phyloP scores from a whole-genome alignment of 1,140 invertebrate genomes.

The Potamilus streckersoni region DNA sequence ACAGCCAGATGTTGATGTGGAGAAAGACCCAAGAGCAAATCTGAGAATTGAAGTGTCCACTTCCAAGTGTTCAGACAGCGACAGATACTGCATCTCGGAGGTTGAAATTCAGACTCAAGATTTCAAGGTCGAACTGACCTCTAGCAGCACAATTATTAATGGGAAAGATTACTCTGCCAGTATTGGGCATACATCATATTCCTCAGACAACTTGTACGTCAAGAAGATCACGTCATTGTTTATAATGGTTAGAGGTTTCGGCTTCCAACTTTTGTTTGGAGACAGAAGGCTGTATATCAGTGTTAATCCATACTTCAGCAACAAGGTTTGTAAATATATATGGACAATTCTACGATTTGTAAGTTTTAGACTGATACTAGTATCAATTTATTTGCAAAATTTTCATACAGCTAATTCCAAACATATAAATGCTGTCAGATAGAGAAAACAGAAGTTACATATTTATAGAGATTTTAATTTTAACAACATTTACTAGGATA shows the following conservation, averaged over 20 bases:
- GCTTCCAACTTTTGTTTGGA: slow-evolving; percentile 17
- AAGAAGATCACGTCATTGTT: slow-evolving; percentile 18
- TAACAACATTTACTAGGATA: no score
- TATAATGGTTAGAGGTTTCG: slow-evolving; percentile 18
- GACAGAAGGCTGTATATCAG: slow-evolving; percentile 19
- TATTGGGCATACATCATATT: slow-evolving; percentile 4
- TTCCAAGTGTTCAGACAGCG: not conserved
- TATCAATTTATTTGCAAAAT: no score
- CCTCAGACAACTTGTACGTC: slow-evolving; percentile 8
- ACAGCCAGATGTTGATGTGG: no score
- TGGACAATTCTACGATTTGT: no score
- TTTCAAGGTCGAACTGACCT: not conserved
- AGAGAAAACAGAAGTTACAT: no score
- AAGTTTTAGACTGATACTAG: no score
- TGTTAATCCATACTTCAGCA: slow-evolving; percentile 24
- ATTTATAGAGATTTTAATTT: no score
- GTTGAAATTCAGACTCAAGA: slow-evolving; percentile 2
- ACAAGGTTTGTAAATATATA: slow-evolving; percentile 7
- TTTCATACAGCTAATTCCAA: no score
- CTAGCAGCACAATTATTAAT: not conserved
- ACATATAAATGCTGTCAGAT: no score
- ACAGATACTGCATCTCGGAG: slow-evolving; percentile 8
- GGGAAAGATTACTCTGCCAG: slow-evolving; percentile 1
- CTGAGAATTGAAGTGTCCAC: no score
- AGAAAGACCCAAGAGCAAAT: no score